Evolutionary conservation across 2,113 vertebrate species (phyloP), one percentile per base, ranked within the genome.

Genomic region (Sardina pilchardus): DNA sequence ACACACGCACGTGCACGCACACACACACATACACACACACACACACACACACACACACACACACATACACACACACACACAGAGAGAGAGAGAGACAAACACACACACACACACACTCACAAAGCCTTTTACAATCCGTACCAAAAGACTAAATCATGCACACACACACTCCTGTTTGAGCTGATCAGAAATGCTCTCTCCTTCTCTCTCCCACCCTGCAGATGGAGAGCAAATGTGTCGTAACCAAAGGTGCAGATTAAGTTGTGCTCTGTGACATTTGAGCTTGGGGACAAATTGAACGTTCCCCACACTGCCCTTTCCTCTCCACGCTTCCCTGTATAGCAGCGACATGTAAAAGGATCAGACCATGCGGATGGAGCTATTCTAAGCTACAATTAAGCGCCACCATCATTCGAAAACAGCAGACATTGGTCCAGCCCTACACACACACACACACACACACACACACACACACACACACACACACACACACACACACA

Each of bases 181-280:
- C 39, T 42, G 39, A 42, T 2, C 45, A 10, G 82, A 85, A 59
- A 82, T 21, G 6, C 82, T 80, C 17, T 80, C 17, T n/a, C 43
- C 81, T 42, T 42, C 91, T 87, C 88, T 9, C 44, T 45, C 44
- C 44, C 44, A 45, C 44, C 44, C 21, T 0, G n/a, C 56, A 45
- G 39, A 39, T 24, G 81, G 86, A 86, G 56, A 80, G 89, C 39
- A 87, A 89, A 87, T 59, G 6, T 81, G 71, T n/a, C 9, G 39
- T 34, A 78, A 53, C 63, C 63, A 67, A 88, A 14, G 19, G 30
- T 50, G 63, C 9, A 81, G 39, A 88, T 88, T 86, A 86, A 86
- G 81, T 85, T 83, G 86, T 89, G 88, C 85, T 82, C 85, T 81
- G 71, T 89, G 88, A 86, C 88, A 87, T 89, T 89, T 89, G 83